Base-by-base conservation (phyloP, 2,888 invertebrate genomes). In the Eupeodes latifasciatus region DNA sequence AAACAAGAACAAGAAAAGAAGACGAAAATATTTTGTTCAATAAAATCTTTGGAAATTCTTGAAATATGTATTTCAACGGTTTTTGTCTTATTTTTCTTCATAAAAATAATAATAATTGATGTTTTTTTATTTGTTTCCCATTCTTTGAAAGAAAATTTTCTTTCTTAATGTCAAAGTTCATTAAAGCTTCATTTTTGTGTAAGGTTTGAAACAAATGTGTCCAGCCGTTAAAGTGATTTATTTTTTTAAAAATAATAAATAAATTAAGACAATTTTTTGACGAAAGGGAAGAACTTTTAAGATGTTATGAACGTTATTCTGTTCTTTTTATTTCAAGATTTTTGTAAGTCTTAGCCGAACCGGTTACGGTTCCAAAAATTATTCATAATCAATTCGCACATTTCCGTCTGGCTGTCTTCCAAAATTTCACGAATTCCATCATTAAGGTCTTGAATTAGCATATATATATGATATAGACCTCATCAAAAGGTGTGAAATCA, bases 81-180 rank as follows among this genome's bases (percentile, higher is more conserved):
- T n/a, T 62, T 62, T 40, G 34, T 62, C 7, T 40, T 47, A 47
- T 47, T 11, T 47, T 11, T 2, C 11, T 47, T 2, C 47, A 11
- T 12, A 47, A 19, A 19, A 5, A 12, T 55, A 55, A 55, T 57
- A 57, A 57, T 55, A 57, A 57, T 57, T 57, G 55, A 19, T 57
- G 55, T 62, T 40, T 16, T 62, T 40, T 36, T 62, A 5, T 36
- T 34, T 36, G 36, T n/a, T 61, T n/a, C 5, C 36, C 4, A n/a
- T 61, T n/a, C 5, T 40, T 1, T 40, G 1, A 4, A 2, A 36
- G 36, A 7, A 62, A 62, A 40, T 11, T n/a, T 9, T 11, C 10
- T 62, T 0, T 0, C 4, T 4, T 5, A 62, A 36, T 61, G 62
- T 62, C 62, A 40, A 40, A 40, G 62, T 62, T 62, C 6, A 16